Conservation (phyloP, 2,797 vertebrate species). For the Amazona ochrocephala region DNA sequence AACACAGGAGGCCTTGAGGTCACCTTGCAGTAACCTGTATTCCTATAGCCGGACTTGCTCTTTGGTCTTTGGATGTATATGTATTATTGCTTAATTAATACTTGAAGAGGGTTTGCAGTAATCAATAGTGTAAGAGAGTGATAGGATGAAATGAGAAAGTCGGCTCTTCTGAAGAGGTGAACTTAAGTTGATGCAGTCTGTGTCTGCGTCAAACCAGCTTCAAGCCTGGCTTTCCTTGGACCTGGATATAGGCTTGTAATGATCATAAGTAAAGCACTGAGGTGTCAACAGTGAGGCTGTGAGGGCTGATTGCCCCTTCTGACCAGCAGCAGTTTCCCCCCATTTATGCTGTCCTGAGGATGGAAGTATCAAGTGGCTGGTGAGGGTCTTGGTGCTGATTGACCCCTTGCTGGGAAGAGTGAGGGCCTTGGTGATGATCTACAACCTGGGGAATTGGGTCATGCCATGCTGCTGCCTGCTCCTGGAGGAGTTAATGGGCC, state of each 20-base stretch:
- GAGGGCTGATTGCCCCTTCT: neutral
- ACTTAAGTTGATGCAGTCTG: neutral
- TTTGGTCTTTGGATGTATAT: neutral
- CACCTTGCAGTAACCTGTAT: neutral
- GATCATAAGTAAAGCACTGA: neutral
- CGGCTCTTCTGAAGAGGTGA: neutral
- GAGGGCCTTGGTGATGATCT: neutral
- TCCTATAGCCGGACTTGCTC: neutral
- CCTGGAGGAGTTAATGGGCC: neutral
- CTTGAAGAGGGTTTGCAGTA: neutral
- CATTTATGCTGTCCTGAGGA: neutral
- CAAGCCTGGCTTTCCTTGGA: neutral
- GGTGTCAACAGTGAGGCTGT: neutral
- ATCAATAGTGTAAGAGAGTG: neutral
- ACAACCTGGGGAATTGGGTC: neutral
- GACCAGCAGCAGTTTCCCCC: neutral
- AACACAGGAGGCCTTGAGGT: neutral
- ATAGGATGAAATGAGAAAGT: neutral
- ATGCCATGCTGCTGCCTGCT: neutral
- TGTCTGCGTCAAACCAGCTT: neutral
- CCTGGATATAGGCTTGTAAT: neutral
- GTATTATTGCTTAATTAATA: neutral
- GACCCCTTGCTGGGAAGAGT: neutral
- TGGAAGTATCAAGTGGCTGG: neutral
- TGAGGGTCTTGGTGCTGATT: neutral